Evolutionary conservation across 2,888 invertebrate species (phyloP), one percentile per base, ranked within the genome.

Genomic region (Meloe dianella): DNA sequence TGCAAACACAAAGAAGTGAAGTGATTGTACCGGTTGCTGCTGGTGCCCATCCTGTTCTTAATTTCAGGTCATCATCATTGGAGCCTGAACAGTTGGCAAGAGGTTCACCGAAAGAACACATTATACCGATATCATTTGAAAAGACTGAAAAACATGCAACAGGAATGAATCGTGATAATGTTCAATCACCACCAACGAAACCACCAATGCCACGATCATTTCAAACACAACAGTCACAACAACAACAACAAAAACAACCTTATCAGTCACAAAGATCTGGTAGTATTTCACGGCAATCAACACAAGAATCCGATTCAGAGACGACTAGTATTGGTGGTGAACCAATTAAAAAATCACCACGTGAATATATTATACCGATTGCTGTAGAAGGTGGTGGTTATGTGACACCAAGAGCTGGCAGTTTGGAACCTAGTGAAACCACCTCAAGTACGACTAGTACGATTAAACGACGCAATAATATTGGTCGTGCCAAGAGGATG

Each of bases 351-450:
- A 95, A 95, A 85, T 94, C 94, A 14, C 94, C 95, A 17, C 87
- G 95, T 56, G 95, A 96, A 84, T 95, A 94, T 80, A 95, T 96
- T 78, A 95, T 96, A 83, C 95, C 95, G n/a, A 95, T 96, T 78
- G 94, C 94, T 20, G 92, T 95, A 64, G 95, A 96, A 83, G 95
- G 95, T 74, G 94, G 94, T 69, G 95, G 94, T 69, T 93, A 91
- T 82, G 92, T 93, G 7, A 92, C 92, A 27, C 92, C 93, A 27
- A 86, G 90, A 67, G 88, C 89, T 68, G 90, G 92, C 72, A 92
- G 93, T 81, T 85, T 93, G 67, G 93, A 94, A 81, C 92, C 92
- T 17, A 87, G 86, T 5, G 92, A 92, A 67, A 85, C 84, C 47
- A 85, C 84, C 47, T 86, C 89, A 38, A 87, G 85, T 70, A 85